These are phyloP conservation scores for Papilio machaon DNA, from an alignment of 1,140 invertebrate genomes.

Conservation along the genomic window DNA sequence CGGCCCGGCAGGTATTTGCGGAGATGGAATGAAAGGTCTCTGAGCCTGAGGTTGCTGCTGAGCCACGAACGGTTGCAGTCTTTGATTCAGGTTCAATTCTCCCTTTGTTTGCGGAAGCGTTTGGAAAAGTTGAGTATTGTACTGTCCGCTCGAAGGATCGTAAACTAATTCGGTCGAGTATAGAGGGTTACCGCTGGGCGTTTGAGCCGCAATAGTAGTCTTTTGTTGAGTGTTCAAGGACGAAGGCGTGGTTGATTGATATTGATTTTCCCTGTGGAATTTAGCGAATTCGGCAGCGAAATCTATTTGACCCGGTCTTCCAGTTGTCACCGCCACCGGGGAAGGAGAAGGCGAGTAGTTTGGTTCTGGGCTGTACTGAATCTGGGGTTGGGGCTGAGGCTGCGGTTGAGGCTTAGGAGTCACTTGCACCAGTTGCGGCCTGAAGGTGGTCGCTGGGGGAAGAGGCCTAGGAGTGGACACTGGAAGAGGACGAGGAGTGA, in stretches of 20 bases:
- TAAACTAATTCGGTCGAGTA: conserved; percentile 90
- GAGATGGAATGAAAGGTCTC: conserved; percentile 75
- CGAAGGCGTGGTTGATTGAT: conserved; percentile 76
- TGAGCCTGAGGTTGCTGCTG: conserved; percentile 79
- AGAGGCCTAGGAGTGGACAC: conserved; percentile 85
- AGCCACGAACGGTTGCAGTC: conserved; percentile 88
- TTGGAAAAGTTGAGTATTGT: conserved; percentile 91
- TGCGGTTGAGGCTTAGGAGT: conserved; percentile 76
- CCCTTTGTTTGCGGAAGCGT: conserved; percentile 88
- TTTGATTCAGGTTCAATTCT: conserved; percentile 87
- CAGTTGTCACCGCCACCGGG: conserved; percentile 65
- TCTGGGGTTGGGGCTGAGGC: conserved; percentile 82
- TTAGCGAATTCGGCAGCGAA: conserved; percentile 89
- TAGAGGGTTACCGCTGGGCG: conserved; percentile 83
- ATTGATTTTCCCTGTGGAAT: conserved; percentile 89
- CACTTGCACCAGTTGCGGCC: conserved; percentile 84
- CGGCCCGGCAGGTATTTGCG: conserved; percentile 65
- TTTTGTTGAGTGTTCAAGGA: conserved; percentile 65
- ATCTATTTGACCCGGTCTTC: conserved; percentile 83
- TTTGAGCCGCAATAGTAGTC: conserved; percentile 60
- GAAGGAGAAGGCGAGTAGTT: conserved; percentile 73
- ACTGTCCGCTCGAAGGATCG: conserved; percentile 89
- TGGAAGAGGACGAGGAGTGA: conserved; percentile 84
- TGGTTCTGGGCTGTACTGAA: conserved; percentile 83
- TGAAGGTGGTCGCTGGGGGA: conserved; percentile 85